Conservation (phyloP, 2,797 vertebrate species). For the Lutjanus campechanus region DNA sequence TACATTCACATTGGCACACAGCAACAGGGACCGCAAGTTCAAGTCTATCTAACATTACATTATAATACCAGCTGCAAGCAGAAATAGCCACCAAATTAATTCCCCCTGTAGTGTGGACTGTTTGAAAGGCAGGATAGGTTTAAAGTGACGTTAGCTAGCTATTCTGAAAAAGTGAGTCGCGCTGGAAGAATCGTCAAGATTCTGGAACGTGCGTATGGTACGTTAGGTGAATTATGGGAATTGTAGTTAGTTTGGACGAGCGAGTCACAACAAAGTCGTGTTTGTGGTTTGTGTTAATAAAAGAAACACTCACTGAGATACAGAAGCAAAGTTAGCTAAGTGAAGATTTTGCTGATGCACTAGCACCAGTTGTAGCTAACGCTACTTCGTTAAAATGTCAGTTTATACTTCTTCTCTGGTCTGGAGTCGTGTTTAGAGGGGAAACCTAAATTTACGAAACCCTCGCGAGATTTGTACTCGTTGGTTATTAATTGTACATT, state of each 20-base stretch:
- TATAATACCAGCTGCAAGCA: not conserved
- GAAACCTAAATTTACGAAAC: no score
- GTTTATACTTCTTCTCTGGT: not conserved
- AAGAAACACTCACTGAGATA: not conserved
- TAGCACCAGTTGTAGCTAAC: not conserved
- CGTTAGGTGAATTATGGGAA: conserved; percentile 60
- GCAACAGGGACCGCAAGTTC: not conserved
- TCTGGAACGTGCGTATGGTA: conserved; percentile 53
- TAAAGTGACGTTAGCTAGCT: conserved; percentile 16
- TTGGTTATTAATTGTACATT: no score
- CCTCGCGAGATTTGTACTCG: no score
- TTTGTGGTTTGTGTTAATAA: not conserved
- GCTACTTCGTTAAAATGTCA: not conserved
- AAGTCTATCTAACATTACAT: not conserved
- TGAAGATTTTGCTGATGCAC: no score
- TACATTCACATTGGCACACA: not conserved
- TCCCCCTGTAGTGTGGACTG: not conserved
- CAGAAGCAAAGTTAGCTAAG: not conserved
- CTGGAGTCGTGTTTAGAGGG: no score
- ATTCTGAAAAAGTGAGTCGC: conserved; percentile 33
- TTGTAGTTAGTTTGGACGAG: conserved; percentile 43
- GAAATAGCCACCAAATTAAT: not conserved
- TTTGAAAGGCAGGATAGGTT: not conserved
- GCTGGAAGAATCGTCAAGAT: conserved; percentile 38
- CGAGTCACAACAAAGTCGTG: rapidly evolving